Conservation (phyloP, 2,888 invertebrate species). For the Mythimna lalbum region DNA sequence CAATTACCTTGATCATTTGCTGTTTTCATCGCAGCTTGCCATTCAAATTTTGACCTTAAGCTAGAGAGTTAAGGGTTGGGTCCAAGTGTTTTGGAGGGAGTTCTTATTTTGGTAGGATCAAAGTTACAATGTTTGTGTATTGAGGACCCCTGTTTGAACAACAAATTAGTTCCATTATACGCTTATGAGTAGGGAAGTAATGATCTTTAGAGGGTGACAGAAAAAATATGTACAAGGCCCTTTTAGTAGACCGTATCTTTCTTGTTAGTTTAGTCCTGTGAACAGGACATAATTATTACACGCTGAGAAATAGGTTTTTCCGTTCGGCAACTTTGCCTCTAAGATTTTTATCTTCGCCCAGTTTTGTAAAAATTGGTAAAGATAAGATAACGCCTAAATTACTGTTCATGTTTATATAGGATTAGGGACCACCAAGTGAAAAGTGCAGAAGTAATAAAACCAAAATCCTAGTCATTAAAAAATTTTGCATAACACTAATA, state of each 20-base stretch:
- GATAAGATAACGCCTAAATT: constrained; percentile 41
- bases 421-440: constrained; percentile 59
- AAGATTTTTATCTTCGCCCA: constrained; percentile 16
- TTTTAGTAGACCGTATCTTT: constrained; percentile 45
- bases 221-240: constrained; percentile 61
- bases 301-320: constrained; percentile 31
- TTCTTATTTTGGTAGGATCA: constrained; percentile 58
- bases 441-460: constrained; percentile 68
- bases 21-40: constrained; percentile 10
- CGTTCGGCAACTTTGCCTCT: constrained; percentile 4
- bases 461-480: constrained; percentile 56
- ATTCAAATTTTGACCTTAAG: constrained; percentile 60
- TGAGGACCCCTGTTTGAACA: constrained; percentile 88
- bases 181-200: constrained; percentile 84
- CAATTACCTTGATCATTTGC: constrained; percentile 62
- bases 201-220: constrained; percentile 72
- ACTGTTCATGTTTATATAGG: constrained; percentile 54
- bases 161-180: constrained; percentile 90
- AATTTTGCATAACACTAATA: constrained; percentile 74
- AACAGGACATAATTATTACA: constrained; percentile 19
- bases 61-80: background rate
- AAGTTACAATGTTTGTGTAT: constrained; percentile 82
- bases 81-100: background rate
- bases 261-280: constrained; percentile 21
- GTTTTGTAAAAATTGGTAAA: constrained; percentile 30